These are phyloP conservation scores for Atta colombica DNA, from an alignment of 1,140 invertebrate genomes.

Conservation along the genomic window DNA sequence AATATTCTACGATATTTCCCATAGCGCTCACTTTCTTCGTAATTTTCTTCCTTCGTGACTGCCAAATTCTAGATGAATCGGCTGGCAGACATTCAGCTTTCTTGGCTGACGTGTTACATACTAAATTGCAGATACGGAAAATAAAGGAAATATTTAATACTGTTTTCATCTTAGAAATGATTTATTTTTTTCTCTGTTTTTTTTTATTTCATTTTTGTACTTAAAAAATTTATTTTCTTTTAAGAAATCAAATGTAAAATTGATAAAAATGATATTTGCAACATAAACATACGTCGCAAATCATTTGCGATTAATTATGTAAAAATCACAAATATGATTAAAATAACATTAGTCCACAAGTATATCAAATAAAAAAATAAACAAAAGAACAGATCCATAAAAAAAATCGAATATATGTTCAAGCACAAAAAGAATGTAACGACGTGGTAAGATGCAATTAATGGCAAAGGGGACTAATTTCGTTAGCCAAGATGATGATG, in stretches of 20 bases:
- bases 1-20: conserved; percentile 25
- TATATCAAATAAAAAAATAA: background rate
- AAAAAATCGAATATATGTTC: background rate
- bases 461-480: conserved; percentile 67
- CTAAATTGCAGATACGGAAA: conserved; percentile 25
- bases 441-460: conserved; percentile 67
- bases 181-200: background rate
- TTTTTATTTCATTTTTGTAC: background rate
- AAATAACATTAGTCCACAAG: background rate
- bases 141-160: conserved; percentile 10
- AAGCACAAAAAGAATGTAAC: conserved; percentile 4
- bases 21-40: background rate
- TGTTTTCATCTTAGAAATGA: background rate
- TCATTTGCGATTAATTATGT: background rate
- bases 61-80: conserved; percentile 46
- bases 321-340: background rate
- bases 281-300: background rate
- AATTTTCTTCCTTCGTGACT: conserved; percentile 18
- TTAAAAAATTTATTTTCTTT: background rate
- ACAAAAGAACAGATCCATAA: background rate
- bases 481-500: conserved; percentile 56
- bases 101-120: background rate
- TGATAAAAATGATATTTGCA: background rate
- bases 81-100: conserved; percentile 39
- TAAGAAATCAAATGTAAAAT: background rate